Evolutionary conservation across 1,140 invertebrate species (phyloP), one percentile per base, ranked within the genome.

Genomic region (Sarcophaga bullata): DNA sequence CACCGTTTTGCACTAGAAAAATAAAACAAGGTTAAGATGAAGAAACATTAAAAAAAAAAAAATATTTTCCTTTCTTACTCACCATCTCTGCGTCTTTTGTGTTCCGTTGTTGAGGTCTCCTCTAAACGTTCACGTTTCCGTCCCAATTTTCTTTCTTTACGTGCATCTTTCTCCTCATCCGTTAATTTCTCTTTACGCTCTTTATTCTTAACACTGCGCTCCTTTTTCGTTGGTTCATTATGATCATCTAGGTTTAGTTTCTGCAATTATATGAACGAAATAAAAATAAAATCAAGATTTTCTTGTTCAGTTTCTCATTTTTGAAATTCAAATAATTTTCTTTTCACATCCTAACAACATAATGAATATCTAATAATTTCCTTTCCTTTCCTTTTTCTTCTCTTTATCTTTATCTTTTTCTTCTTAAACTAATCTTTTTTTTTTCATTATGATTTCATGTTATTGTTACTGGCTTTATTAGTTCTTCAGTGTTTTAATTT

Each of bases 1-100:
- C 88, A 15, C 87, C 88, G 75, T 90, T 90, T 90, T 89, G 88
- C 82, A 85, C 88, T 90, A 49, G 25, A 37, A 37, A 37, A 2
- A 4, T 37, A 37, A 37, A 37, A 37, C 11, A 46, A 81, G 13
- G 9, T 84, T 85, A 84, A 49, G 11, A n/a, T 37, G 19, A 73
- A 80, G 48, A 54, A 52, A 80, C 17, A 62, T 76, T 13, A 58
- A 62, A 62, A 62, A 62, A 84, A 73, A 17, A 78, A 58, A n/a
- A 68, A 82, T 80, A 19, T 82, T 13, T 78, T 84, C 80, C 82
- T 84, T 73, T 78, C 83, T 84, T 89, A 85, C 85, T 88, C 91
- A 95, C 94, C 94, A 93, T 95, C 95, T 85, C 95, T 93, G 80
- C 94, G 92, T 80, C 94, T 90, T 86, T 95, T 95, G 85, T 95